Percentiles rank a stretch among this genome's conserved stretches.
These are phyloP conservation scores for Yponomeuta sedellus DNA, from an alignment of 2,888 invertebrate species.

Conservation along the genomic window DNA sequence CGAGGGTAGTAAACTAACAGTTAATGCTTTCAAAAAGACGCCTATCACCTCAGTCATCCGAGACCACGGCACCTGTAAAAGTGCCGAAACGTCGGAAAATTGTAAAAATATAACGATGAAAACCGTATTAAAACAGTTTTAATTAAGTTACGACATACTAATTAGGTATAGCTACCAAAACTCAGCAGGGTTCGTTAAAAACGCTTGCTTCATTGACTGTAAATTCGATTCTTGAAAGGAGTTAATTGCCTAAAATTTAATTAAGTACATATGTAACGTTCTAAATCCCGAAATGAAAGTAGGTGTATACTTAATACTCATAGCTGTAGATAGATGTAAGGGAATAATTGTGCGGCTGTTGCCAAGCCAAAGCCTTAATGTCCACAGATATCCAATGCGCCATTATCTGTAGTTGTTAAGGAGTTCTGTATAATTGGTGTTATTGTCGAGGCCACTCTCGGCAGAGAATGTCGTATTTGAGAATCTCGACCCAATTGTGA, in stretches of 20 bases:
- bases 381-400: conserved; percentile 40
- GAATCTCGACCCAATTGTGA: too few relatives aligned
- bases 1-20: too few relatives aligned
- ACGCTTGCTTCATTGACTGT: neutral
- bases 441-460: neutral
- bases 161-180: neutral
- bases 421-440: neutral
- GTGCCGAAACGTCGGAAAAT: too few relatives aligned
- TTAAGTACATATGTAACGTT: neutral
- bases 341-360: conserved; percentile 39
- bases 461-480: too few relatives aligned
- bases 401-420: conserved; percentile 12
- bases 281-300: neutral
- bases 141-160: too few relatives aligned
- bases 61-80: too few relatives aligned
- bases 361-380: conserved; percentile 49
- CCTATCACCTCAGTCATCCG: too few relatives aligned
- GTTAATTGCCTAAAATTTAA: conserved; percentile 4
- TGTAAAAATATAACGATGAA: too few relatives aligned
- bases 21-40: too few relatives aligned
- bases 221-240: neutral
- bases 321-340: conserved; percentile 28
- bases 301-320: neutral
- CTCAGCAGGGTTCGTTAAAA: neutral
- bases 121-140: too few relatives aligned